Percentiles rank a stretch among this genome's conserved stretches.
phyloP scores from a whole-genome alignment of 2,797 vertebrate genomes.

The Sebastes minor region DNA sequence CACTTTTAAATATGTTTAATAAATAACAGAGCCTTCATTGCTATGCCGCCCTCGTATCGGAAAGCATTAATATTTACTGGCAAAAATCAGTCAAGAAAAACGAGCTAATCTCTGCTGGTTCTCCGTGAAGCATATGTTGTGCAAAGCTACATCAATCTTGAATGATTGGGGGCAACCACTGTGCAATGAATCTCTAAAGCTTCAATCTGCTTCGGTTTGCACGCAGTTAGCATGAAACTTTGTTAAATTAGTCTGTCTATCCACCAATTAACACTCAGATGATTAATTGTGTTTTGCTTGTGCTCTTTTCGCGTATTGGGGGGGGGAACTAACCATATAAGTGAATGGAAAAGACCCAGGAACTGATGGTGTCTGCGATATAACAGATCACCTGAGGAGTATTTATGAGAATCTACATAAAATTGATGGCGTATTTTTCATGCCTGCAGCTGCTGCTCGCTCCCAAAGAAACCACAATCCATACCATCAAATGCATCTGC shows the following conservation, averaged over 20 bases:
- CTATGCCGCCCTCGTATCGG: conserved; percentile 39
- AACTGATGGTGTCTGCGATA: conserved; percentile 10
- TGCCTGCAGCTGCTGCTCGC: not conserved
- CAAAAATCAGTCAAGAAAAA: conserved; percentile 69
- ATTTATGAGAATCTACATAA: not conserved
- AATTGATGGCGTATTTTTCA: not conserved
- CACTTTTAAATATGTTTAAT: conserved; percentile 20
- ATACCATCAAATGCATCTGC: not conserved
- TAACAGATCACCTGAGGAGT: conserved; percentile 21
- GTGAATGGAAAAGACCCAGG: conserved; percentile 4
- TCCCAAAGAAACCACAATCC: not conserved
- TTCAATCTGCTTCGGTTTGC: conserved; percentile 69
- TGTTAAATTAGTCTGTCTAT: conserved; percentile 76
- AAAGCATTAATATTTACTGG: conserved; percentile 66
- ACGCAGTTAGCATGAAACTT: conserved; percentile 71
- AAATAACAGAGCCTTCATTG: conserved; percentile 41
- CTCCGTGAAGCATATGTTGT: conserved; percentile 74
- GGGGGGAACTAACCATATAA: not conserved
- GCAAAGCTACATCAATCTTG: conserved; percentile 78
- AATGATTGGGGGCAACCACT: conserved; percentile 77
- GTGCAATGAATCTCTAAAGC: conserved; percentile 67
- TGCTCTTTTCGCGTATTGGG: conserved; percentile 34
- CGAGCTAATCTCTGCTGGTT: conserved; percentile 67
- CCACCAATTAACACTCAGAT: conserved; percentile 76
- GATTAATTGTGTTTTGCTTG: conserved; percentile 74